These are phyloP conservation scores for Mobula hypostoma DNA, from an alignment of 2,113 vertebrate species.

Conservation along the genomic window DNA sequence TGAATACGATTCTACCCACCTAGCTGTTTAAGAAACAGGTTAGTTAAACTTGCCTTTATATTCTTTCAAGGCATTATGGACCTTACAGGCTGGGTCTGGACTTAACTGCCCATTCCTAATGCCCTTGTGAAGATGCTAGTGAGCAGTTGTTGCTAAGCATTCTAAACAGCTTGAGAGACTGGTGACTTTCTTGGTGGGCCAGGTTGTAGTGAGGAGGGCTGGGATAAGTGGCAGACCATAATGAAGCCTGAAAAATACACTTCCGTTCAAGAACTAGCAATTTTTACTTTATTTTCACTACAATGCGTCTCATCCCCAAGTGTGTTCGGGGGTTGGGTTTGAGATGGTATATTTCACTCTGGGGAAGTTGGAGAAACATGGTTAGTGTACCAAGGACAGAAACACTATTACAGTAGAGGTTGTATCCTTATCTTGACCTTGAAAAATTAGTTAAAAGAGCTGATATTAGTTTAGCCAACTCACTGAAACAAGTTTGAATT, in stretches of 20 bases:
- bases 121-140: too few relatives aligned
- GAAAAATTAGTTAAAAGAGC: background rate
- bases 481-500: background rate
- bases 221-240: background rate
- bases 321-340: background rate
- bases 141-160: too few relatives aligned
- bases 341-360: background rate
- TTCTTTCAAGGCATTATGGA: too few relatives aligned
- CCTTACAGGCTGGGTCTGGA: too few relatives aligned
- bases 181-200: background rate
- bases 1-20: too few relatives aligned
- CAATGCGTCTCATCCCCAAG: background rate
- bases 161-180: too few relatives aligned
- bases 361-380: too few relatives aligned
- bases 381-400: background rate
- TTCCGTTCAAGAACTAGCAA: background rate
- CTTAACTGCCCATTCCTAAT: too few relatives aligned
- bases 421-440: background rate
- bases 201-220: too few relatives aligned
- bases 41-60: too few relatives aligned
- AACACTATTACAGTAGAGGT: background rate
- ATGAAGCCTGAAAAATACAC: background rate
- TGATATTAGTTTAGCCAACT: background rate
- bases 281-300: too few relatives aligned
- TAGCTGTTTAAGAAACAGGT: too few relatives aligned